A percentile compares a stretch with the other conserved stretches of the same genome.
Evolutionary conservation across 2,888 invertebrate genomes (phyloP).

Genomic region (Cheilosia variabilis): DNA sequence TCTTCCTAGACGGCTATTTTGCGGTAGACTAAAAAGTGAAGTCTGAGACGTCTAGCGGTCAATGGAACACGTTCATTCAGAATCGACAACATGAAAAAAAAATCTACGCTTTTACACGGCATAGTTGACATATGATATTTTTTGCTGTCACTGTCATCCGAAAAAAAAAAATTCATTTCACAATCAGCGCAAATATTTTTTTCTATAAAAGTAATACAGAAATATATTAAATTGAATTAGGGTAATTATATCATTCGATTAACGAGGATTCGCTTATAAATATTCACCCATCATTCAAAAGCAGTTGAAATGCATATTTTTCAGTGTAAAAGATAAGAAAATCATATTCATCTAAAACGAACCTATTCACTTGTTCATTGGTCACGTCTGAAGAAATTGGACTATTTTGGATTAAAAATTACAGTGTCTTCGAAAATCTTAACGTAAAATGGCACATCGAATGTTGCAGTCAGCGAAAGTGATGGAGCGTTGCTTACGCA

Average conservation of each 20-base stretch:
- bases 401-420: constrained; percentile 37
- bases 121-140: constrained; percentile 44
- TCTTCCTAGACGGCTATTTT: too few relatives aligned
- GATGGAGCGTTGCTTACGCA: constrained; percentile 84
- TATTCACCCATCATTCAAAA: neutral
- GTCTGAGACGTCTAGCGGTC: neutral
- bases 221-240: constrained; percentile 50
- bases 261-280: constrained; percentile 18
- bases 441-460: constrained; percentile 86
- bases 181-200: constrained; percentile 64
- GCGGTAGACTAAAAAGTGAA: neutral
- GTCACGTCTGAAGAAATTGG: constrained; percentile 14
- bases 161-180: constrained; percentile 67
- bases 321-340: constrained; percentile 34
- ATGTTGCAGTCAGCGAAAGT: constrained; percentile 86
- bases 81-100: constrained; percentile 19
- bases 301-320: constrained; percentile 55
- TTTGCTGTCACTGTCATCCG: constrained; percentile 64
- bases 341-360: constrained; percentile 15
- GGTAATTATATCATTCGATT: constrained; percentile 46
- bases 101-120: neutral
- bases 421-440: constrained; percentile 13
- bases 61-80: neutral
- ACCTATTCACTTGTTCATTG: neutral
- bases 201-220: constrained; percentile 50